Conservation (phyloP, 2,797 vertebrate genomes). For the Odontamblyopus lacepedii region DNA sequence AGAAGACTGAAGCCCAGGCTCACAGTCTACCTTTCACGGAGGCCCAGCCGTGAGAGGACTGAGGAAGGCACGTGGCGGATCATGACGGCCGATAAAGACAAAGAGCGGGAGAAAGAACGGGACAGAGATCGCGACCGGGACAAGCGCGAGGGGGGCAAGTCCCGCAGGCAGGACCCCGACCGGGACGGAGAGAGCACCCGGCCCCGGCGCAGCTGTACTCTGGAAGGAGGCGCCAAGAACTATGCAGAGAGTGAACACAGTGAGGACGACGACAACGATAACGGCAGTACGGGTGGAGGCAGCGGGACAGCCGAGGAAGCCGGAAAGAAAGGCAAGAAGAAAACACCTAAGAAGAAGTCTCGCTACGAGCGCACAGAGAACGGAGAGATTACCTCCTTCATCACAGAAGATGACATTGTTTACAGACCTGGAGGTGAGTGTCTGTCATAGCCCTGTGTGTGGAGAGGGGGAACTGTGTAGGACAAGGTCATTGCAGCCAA, state of each 20-base stretch:
- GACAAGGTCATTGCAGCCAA: constrained; percentile 9
- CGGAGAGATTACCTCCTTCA: constrained; percentile 96
- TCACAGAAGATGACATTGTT: constrained; percentile 94
- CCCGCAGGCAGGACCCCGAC: constrained; percentile 85
- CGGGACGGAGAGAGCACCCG: constrained; percentile 89
- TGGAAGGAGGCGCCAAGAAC: constrained; percentile 97
- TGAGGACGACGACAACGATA: constrained; percentile 95
- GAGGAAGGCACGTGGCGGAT: constrained; percentile 99
- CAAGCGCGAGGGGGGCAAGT: constrained; percentile 86
- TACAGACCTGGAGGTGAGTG: constrained; percentile 95
- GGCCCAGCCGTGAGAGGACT: constrained; percentile 99
- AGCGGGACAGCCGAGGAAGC: constrained; percentile 88
- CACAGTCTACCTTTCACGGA: constrained; percentile 99
- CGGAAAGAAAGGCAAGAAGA: constrained; percentile 95
- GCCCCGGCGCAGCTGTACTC: constrained; percentile 92
- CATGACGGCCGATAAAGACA: constrained; percentile 99
- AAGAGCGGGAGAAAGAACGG: constrained; percentile 93
- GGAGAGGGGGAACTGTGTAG: neutral
- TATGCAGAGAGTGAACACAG: constrained; percentile 98
- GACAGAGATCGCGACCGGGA: constrained; percentile 93
- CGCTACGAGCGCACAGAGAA: constrained; percentile 95
- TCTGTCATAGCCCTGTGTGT: neutral
- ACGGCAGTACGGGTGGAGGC: constrained; percentile 80
- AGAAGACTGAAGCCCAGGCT: constrained; percentile 99
- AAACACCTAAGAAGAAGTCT: constrained; percentile 95